A percentile compares a stretch with the other conserved stretches of the same genome.
These are phyloP conservation scores for Melitaea athalia DNA, from an alignment of 2,888 invertebrate genomes.

Conservation along the genomic window DNA sequence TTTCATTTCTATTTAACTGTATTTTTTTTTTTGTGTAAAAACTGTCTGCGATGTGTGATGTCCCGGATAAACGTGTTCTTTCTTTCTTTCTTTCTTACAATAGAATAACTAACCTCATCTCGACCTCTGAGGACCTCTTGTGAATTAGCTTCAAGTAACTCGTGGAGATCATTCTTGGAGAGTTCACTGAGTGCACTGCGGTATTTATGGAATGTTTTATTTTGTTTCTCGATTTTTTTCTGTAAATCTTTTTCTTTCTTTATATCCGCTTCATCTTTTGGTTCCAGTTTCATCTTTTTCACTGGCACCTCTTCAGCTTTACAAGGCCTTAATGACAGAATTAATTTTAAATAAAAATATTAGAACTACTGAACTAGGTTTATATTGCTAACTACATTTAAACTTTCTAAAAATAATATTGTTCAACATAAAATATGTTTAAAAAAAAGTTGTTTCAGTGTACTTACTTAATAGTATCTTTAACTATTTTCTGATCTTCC, in stretches of 20 bases:
- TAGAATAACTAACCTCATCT: conserved; percentile 80
- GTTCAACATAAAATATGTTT: too few relatives aligned
- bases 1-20: too few relatives aligned
- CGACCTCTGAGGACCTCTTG: conserved; percentile 86
- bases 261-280: conserved; percentile 76
- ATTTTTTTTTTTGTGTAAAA: too few relatives aligned
- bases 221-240: conserved; percentile 87
- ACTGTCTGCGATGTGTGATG: too few relatives aligned
- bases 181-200: conserved; percentile 70
- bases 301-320: conserved; percentile 81
- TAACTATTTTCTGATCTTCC: conserved; percentile 87
- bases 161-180: conserved; percentile 82
- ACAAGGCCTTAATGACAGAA: conserved; percentile 50
- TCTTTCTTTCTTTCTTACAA: too few relatives aligned
- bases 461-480: conserved; percentile 85
- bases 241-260: conserved; percentile 79
- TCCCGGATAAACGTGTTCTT: too few relatives aligned
- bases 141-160: conserved; percentile 86
- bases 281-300: conserved; percentile 88
- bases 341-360: background rate
- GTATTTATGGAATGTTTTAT: conserved; percentile 78
- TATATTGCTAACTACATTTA: background rate
- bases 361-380: conserved; percentile 29
- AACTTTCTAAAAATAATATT: background rate
- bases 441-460: background rate